These are phyloP conservation scores for Condylura cristata DNA, from an alignment of 2,113 vertebrate species.

Conservation along the genomic window DNA sequence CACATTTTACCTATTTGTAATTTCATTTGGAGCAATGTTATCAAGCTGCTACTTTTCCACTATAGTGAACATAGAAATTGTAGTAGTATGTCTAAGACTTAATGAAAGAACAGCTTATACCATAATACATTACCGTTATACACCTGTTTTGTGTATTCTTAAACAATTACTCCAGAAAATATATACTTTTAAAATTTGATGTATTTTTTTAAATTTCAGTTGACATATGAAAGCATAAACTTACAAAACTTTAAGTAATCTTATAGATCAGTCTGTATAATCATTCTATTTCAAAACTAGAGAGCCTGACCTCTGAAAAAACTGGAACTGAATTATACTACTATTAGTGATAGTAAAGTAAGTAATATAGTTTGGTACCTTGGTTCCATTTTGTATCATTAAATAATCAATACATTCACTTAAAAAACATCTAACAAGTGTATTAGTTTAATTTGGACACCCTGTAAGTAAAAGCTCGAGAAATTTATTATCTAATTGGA, in stretches of 20 bases:
- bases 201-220: slow-evolving; percentile 46
- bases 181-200: slow-evolving; percentile 19
- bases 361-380: not conserved
- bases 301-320: slow-evolving; percentile 1
- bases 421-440: not conserved
- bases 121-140: slow-evolving; percentile 1
- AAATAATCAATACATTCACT: not conserved
- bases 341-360: not conserved
- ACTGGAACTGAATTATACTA: not conserved
- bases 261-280: slow-evolving; percentile 10
- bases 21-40: slow-evolving; percentile 12
- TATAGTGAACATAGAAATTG: not conserved
- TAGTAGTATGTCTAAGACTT: slow-evolving; percentile 35
- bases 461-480: slow-evolving; percentile 11
- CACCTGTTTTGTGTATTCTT: slow-evolving; percentile 17
- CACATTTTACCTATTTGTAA: slow-evolving; percentile 23
- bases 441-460: not conserved
- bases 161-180: slow-evolving; percentile 4
- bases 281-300: slow-evolving; percentile 9
- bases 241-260: slow-evolving; percentile 15
- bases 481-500: not conserved
- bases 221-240: slow-evolving; percentile 1
- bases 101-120: slow-evolving; percentile 22
- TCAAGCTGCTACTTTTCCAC: slow-evolving; percentile 49
- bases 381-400: not conserved